Conservation (phyloP, 2,797 vertebrate species). For the Xenopus petersii region DNA sequence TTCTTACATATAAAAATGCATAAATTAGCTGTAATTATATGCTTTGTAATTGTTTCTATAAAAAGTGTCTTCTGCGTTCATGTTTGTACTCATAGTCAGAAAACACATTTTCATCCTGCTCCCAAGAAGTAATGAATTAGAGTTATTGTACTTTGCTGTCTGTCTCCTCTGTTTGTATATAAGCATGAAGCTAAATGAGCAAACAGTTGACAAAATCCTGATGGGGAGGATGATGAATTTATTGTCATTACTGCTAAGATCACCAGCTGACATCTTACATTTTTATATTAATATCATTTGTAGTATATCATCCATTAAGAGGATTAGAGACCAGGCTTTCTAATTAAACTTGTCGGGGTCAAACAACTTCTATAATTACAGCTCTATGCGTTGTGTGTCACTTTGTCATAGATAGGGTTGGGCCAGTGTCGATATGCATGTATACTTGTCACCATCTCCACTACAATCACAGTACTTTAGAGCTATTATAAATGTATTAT, state of each 20-base stretch:
- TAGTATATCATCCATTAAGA: conserved; percentile 55
- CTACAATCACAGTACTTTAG: background rate
- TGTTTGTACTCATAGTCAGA: too few relatives aligned
- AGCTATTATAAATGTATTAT: background rate
- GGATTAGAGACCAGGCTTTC: conserved; percentile 52
- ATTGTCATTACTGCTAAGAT: conserved; percentile 51
- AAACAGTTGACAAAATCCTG: conserved; percentile 57
- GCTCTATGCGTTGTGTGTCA: conserved; percentile 58
- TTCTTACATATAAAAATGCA: too few relatives aligned
- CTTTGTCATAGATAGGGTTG: conserved; percentile 59
- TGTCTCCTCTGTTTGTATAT: conserved; percentile 49
- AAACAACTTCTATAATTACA: conserved; percentile 58
- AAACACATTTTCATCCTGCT: too few relatives aligned
- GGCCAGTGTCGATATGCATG: conserved; percentile 48
- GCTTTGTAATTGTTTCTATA: too few relatives aligned
- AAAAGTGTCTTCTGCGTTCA: too few relatives aligned
- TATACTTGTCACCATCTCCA: conserved; percentile 15
- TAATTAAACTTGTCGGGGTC: conserved; percentile 61
- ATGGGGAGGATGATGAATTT: conserved; percentile 54
- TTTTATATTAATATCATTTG: conserved; percentile 52
- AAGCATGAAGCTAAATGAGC: conserved; percentile 53
- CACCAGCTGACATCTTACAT: conserved; percentile 56
- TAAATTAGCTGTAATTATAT: too few relatives aligned
- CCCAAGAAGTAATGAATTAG: conserved; percentile 22
- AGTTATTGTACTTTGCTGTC: conserved; percentile 49